A percentile compares a stretch with the other conserved stretches of the same genome.
phyloP scores from a whole-genome alignment of 2,797 vertebrate genomes.

The Coendou prehensilis region DNA sequence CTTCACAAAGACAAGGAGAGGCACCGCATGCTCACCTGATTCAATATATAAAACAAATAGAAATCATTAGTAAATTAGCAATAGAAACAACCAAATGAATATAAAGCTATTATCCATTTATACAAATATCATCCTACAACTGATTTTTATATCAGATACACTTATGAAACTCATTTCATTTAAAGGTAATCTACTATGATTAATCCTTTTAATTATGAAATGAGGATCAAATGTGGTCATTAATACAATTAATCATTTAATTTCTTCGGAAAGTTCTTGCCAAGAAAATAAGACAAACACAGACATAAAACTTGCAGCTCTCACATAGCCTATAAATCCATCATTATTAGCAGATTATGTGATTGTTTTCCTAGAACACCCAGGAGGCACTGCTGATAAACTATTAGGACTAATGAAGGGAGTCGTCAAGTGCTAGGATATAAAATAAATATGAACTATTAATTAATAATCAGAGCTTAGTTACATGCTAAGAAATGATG shows the following conservation, averaged over 20 bases:
- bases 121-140: background rate
- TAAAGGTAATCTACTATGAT: background rate
- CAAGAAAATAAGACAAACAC: constrained; percentile 31
- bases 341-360: background rate
- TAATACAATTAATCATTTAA: constrained; percentile 30
- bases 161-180: background rate
- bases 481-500: constrained; percentile 9
- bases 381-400: background rate
- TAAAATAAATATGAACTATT: constrained; percentile 32
- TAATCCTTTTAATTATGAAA: background rate
- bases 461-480: constrained; percentile 19
- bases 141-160: background rate
- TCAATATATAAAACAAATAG: background rate
- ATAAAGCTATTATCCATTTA: background rate
- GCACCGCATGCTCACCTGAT: background rate
- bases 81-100: background rate
- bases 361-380: background rate
- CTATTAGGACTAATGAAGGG: constrained; percentile 10
- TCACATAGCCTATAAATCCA: background rate
- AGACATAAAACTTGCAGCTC: background rate
- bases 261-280: constrained; percentile 27
- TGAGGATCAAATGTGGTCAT: background rate
- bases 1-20: background rate
- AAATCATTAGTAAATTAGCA: background rate
- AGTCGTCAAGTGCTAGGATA: background rate